Evolutionary conservation across 2,797 vertebrate species (phyloP), one percentile per base, ranked within the genome.

Genomic region (Channa striata): DNA sequence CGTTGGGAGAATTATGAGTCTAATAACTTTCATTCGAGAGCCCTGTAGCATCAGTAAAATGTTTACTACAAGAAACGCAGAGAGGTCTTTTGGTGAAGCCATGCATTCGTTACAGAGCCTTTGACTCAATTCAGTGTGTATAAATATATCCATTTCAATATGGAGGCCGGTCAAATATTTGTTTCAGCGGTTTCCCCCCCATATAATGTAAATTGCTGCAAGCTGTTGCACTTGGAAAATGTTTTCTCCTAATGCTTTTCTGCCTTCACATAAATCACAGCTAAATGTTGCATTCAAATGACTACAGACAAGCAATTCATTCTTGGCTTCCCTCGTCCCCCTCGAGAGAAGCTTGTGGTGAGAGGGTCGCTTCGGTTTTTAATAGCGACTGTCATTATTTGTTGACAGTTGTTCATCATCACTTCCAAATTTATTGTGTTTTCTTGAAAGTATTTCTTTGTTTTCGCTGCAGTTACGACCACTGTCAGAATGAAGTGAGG

Each of bases 161-260:
- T 91, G 90, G 90, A 93, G 87, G 83, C 81, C 85, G 74, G 84
- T 93, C 91, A 93, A 92, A 93, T 93, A 94, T 94, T 94, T 93
- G 91, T 94, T 94, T 94, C 93, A 83, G 91, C 36, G 93, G 91
- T 93, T 93, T 92, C 91, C 90, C 91, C 92, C 89, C 92, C 88
- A 89, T 94, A 94, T 93, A 93, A 94, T 87, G 87, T 91, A 95
- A 95, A 95, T 94, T 94, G 91, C 89, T 94, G 93, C 93, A 94
- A 95, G 93, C 93, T 94, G 93, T 91, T 92, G 91, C 85, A 87
- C 88, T 93, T 93, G 94, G 94, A 94, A 94, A 94, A 93, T 81
- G 89, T 92, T 94, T 90, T 89, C 88, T 92, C 87, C 88, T 92
- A 91, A 91, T 93, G 85, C 89, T 88, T 90, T 88, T 93, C 80